These are phyloP conservation scores for Rutpela maculata DNA, from an alignment of 2,888 invertebrate genomes.

Conservation along the genomic window DNA sequence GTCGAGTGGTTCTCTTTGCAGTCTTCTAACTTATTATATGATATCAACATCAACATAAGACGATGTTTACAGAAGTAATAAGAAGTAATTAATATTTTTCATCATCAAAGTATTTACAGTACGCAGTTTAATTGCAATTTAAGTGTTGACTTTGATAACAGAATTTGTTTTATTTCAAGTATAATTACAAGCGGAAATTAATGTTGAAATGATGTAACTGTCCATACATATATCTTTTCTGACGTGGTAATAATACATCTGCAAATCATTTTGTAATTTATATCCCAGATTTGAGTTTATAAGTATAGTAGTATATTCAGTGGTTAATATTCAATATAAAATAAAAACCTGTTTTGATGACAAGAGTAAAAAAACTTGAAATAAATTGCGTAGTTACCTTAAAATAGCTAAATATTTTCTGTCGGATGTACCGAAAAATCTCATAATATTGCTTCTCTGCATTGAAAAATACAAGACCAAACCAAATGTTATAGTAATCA, in stretches of 20 bases:
- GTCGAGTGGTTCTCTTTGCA: no score
- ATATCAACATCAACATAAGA: slow-evolving; percentile 9
- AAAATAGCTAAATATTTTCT: no score
- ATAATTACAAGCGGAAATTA: slow-evolving; percentile 47
- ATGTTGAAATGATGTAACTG: slow-evolving; percentile 45
- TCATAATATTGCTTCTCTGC: no score
- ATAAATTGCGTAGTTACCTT: no score
- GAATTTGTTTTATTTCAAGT: slow-evolving; percentile 37
- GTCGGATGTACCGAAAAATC: no score
- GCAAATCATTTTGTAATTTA: slow-evolving; percentile 36
- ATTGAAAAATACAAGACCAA: no score
- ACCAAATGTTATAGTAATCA: no score
- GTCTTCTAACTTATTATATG: no score
- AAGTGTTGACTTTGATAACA: slow-evolving; percentile 46
- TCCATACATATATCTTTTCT: slow-evolving; percentile 39
- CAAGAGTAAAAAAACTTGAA: no score
- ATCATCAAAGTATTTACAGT: slow-evolving; percentile 9
- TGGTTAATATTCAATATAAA: no score
- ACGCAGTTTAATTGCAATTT: slow-evolving; percentile 37
- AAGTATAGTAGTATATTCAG: background rate
- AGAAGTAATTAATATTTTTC: slow-evolving; percentile 12
- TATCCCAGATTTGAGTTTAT: slow-evolving; percentile 16
- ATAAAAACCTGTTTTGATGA: no score
- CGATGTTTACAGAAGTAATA: slow-evolving; percentile 22
- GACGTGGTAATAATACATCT: slow-evolving; percentile 30